Base-by-base conservation (phyloP, 2,797 vertebrate species). In the Acridotheres tristis region DNA sequence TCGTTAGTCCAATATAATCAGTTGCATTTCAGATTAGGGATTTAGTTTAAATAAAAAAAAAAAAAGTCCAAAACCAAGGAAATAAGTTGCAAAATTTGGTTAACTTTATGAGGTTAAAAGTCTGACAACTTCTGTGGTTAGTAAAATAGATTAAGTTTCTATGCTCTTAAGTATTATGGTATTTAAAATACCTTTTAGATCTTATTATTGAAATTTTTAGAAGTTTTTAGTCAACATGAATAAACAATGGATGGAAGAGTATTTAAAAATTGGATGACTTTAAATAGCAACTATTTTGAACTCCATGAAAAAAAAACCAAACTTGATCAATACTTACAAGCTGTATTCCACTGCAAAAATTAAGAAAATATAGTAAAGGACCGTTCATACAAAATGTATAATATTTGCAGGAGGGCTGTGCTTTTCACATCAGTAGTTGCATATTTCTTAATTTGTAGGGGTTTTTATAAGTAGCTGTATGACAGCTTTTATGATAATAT, bases 371-470 rank as follows among this genome's bases (percentile, higher is more conserved):
- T 40, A 40, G 40, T 40, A 40, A 40, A 67, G 12, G 32, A 16
- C 2, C 2, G 11, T 48, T 54, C 48, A 38, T 16, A 30, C 2
- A 38, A 48, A 23, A 90, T 47, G 1, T 71, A 13, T 13, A 67
- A 11, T 65, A 45, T 61, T 61, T 72, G 57, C 13, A 65, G 26
- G 38, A 85, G 10, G 5, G 13, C 81, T 22, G 38, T 93, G 51
- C 32, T 93, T 96, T 92, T 94, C 61, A 73, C 10, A 66, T 90
- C 47, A 90, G 54, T 78, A 91, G 38, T 90, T 92, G 62, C 55
- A 48, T 0, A 0, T 51, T 71, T 71, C 71, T 85, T 90, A 89
- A 85, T 88, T 91, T 94, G 36, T 94, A 88, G 91, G 88, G 63
- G 68, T 84, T 87, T 89, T 92, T 92, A 74, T 75, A 96, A 94